phyloP scores from a whole-genome alignment of 1,140 invertebrate genomes.

The Cydia splendana region DNA sequence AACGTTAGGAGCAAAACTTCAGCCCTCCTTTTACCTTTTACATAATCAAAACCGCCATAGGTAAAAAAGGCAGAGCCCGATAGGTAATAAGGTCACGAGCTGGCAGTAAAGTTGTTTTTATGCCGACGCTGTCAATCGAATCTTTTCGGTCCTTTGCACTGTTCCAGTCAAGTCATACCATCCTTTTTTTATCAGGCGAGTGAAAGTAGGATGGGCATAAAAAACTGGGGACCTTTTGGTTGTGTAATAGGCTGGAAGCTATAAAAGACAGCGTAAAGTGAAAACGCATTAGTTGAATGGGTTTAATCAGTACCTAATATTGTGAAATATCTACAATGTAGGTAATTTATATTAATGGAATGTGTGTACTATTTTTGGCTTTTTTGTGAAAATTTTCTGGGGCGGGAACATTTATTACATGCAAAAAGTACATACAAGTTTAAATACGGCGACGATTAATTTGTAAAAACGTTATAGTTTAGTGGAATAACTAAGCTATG shows the following conservation, averaged over 20 bases:
- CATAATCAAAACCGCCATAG: conserved; percentile 9
- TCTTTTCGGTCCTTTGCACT: not conserved
- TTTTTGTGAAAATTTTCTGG: no score
- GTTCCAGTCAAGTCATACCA: not conserved
- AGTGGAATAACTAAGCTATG: no score
- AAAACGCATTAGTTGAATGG: conserved; percentile 20
- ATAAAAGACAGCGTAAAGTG: conserved; percentile 16
- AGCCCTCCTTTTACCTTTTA: not conserved
- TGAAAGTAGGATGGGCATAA: not conserved
- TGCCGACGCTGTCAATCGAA: conserved; percentile 25
- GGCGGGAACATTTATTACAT: no score
- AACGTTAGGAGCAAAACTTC: not conserved
- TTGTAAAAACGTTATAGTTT: no score
- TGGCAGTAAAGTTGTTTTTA: conserved; percentile 27
- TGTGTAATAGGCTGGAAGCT: not conserved
- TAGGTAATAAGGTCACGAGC: conserved; percentile 30
- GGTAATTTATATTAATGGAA: no score
- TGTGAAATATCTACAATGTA: not conserved
- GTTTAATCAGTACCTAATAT: conserved; percentile 7
- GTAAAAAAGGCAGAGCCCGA: conserved; percentile 11
- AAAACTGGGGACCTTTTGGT: not conserved
- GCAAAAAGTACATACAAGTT: no score
- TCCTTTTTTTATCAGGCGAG: not conserved
- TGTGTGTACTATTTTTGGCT: no score
- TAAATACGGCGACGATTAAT: no score